These are phyloP conservation scores for Aphelinus certus DNA, from an alignment of 1,140 invertebrate species.

Conservation along the genomic window DNA sequence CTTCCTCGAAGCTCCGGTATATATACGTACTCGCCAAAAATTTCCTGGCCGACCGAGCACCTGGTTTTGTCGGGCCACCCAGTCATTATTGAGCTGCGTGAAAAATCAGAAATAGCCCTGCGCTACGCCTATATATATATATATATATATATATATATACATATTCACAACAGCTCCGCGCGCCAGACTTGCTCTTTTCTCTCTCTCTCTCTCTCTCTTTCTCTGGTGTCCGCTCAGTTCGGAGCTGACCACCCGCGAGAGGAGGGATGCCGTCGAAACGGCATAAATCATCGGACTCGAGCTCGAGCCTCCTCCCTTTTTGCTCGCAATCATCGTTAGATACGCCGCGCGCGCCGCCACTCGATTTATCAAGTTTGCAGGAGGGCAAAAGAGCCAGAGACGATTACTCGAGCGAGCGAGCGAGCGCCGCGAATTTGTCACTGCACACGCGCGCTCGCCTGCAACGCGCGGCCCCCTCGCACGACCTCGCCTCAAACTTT, in stretches of 20 bases:
- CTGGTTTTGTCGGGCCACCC: no score
- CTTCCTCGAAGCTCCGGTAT: no score
- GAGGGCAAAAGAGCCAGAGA: background rate
- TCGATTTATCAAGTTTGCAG: slow-evolving; percentile 44
- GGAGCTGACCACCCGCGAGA: background rate
- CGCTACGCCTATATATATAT: slow-evolving; percentile 5
- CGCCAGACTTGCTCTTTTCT: background rate
- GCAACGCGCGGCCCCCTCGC: background rate
- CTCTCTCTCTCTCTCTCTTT: background rate
- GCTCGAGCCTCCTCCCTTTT: slow-evolving; percentile 20
- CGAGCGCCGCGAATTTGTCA: slow-evolving; percentile 34
- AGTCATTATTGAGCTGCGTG: slow-evolving; percentile 38
- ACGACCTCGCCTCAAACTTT: background rate
- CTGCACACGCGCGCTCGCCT: slow-evolving; percentile 19
- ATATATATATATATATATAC: background rate
- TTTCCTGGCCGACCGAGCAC: background rate
- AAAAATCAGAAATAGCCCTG: slow-evolving; percentile 48
- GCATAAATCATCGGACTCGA: slow-evolving; percentile 33
- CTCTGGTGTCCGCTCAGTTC: background rate
- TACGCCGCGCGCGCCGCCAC: background rate
- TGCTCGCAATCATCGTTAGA: slow-evolving; percentile 33
- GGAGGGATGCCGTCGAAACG: background rate
- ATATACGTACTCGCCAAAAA: background rate
- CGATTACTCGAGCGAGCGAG: slow-evolving; percentile 32
- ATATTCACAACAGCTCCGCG: slow-evolving; percentile 31